Conservation (phyloP, 2,888 invertebrate genomes). For the Hirtodrosophila duncani region DNA sequence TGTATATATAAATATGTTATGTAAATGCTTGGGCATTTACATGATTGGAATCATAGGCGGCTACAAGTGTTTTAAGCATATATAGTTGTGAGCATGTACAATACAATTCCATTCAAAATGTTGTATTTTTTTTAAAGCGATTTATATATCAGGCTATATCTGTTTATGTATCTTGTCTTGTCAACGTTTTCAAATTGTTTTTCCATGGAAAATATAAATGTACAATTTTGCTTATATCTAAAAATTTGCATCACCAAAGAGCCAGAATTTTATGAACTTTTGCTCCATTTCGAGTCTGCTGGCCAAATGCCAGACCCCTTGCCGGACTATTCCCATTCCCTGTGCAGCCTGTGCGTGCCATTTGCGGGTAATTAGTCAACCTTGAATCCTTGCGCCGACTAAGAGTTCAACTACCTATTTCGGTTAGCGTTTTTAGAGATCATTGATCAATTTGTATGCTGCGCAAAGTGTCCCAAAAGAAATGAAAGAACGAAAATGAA, state of each 20-base stretch:
- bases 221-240: slow-evolving; percentile 3
- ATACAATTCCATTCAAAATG: too few relatives aligned
- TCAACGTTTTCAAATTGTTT: too few relatives aligned
- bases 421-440: slow-evolving; percentile 27
- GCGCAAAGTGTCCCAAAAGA: slow-evolving; percentile 12
- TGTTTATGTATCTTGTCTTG: too few relatives aligned
- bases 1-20: too few relatives aligned
- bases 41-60: too few relatives aligned
- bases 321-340: slow-evolving; percentile 17
- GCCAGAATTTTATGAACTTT: slow-evolving; percentile 54
- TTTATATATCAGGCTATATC: too few relatives aligned
- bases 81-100: too few relatives aligned
- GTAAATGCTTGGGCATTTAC: too few relatives aligned
- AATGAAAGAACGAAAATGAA: slow-evolving; percentile 4
- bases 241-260: slow-evolving; percentile 6
- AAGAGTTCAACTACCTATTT: slow-evolving; percentile 52
- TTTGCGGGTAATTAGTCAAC: slow-evolving; percentile 23
- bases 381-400: slow-evolving; percentile 27
- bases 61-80: too few relatives aligned
- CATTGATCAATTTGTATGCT: slow-evolving; percentile 23
- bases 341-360: slow-evolving; percentile 7
- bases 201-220: slow-evolving; percentile 20
- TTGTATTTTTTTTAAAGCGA: too few relatives aligned
- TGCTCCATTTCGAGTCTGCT: slow-evolving; percentile 60
- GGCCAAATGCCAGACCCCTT: slow-evolving; percentile 41